Evolutionary conservation across 2,113 vertebrate genomes (phyloP), one percentile per base, ranked within the genome.

Genomic region (Chamaea fasciata): DNA sequence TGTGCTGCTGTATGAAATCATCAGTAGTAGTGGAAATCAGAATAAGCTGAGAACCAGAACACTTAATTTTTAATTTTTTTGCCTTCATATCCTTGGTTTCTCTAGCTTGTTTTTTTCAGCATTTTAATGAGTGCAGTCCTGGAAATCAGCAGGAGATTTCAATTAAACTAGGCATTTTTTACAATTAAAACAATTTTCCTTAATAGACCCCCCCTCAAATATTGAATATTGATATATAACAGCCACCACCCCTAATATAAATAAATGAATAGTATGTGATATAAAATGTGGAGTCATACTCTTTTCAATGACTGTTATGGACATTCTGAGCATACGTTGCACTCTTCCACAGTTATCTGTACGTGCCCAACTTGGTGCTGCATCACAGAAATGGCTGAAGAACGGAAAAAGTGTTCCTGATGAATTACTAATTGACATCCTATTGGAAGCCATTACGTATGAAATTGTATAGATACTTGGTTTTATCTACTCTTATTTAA

Each of bases 401-500:
- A 98, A 96, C 77, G 99, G 99, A 83, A 96, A 96, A 52, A 90
- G 92, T 41, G 90, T 99, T 86, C 96, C 99, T 0, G 98, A 99
- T 95, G 92, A 97, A 59, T 94, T 99, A 59, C 90, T 99, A 27
- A 87, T 99, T 69, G 96, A 98, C 84, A 99, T 99, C 86, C 59
- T 99, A 13, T 94, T 98, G 57, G 98, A 99, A 80, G 98, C 98
- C 13, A 98, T 99, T 93, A 98, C 97, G 99, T 99, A 98, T 94
- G 98, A 94, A 90, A 69, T 35, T 41, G 10, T 47, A 18, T 59
- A 90, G 31, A 22, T 93, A 47, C n/a, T 83, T 63, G 59, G 26
- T 74, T 92, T 86, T 76, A 19, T 50, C n/a, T 90, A 8, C 30
- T 52, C 7, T 49, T 79, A 15, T 75, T 75, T 73, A 44, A n/a